These are phyloP conservation scores for Geotrupes spiniger DNA, from an alignment of 2,888 invertebrate genomes.

Conservation along the genomic window DNA sequence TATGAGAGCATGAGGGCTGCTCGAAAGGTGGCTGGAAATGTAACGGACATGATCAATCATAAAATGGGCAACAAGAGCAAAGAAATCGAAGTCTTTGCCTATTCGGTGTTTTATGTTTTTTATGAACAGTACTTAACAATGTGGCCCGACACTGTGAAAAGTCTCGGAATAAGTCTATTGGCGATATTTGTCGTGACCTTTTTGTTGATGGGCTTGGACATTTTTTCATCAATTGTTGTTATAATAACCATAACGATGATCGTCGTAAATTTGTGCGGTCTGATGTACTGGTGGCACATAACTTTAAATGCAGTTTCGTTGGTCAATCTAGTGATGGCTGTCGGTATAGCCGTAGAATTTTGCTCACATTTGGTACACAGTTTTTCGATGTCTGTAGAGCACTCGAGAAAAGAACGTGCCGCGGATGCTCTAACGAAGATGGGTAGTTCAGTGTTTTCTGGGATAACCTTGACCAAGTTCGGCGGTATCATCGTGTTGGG, in stretches of 20 bases:
- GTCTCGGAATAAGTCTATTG: slow-evolving; percentile 81
- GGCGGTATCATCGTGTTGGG: slow-evolving; percentile 95
- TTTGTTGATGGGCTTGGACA: slow-evolving; percentile 88
- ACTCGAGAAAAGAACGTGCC: slow-evolving; percentile 71
- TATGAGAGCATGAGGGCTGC: slow-evolving; percentile 84
- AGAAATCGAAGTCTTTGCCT: slow-evolving; percentile 66
- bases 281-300: slow-evolving; percentile 97
- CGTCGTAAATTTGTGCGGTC: slow-evolving; percentile 84
- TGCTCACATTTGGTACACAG: slow-evolving; percentile 95
- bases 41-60: slow-evolving; percentile 71
- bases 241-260: slow-evolving; percentile 93
- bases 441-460: slow-evolving; percentile 89
- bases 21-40: slow-evolving; percentile 74
- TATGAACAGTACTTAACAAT: slow-evolving; percentile 98
- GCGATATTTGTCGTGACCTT: slow-evolving; percentile 96
- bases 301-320: slow-evolving; percentile 95
- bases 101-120: slow-evolving; percentile 96
- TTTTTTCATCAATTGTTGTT: slow-evolving; percentile 85
- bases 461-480: slow-evolving; percentile 97
- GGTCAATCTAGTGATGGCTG: slow-evolving; percentile 96
- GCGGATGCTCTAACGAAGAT: slow-evolving; percentile 82
- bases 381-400: slow-evolving; percentile 77
- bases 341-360: slow-evolving; percentile 98
- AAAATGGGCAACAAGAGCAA: slow-evolving; percentile 46
- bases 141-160: slow-evolving; percentile 86